A percentile compares a stretch with the other conserved stretches of the same genome.
Conservation (phyloP, 2,888 invertebrate genomes). For the Epirrhoe tristata region DNA sequence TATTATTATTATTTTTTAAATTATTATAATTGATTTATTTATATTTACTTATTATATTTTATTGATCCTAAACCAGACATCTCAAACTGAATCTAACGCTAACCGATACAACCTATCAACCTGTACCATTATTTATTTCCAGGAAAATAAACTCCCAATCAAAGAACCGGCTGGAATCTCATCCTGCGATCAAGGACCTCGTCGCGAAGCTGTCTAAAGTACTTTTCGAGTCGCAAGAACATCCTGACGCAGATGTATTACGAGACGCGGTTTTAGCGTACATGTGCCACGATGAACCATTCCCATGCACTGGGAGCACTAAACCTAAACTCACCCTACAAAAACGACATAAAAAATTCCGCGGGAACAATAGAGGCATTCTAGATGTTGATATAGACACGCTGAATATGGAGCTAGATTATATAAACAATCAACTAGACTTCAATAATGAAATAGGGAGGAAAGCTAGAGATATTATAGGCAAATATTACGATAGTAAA, state of each 20-base stretch:
- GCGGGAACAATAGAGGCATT: constrained; percentile 56
- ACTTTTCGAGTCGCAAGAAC: constrained; percentile 88
- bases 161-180: constrained; percentile 88
- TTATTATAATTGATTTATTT: too few species aligned
- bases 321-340: constrained; percentile 51
- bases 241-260: constrained; percentile 89
- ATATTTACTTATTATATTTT: too few species aligned
- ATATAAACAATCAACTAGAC: constrained; percentile 76
- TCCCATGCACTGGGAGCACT: constrained; percentile 88
- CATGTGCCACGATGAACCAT: constrained; percentile 92
- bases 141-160: constrained; percentile 86
- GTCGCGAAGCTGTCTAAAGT: constrained; percentile 88
- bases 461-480: constrained; percentile 76
- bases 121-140: constrained; percentile 48
- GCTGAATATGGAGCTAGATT: constrained; percentile 75
- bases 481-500: constrained; percentile 70
- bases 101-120: background rate
- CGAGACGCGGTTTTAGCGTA: constrained; percentile 94
- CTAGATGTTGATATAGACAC: constrained; percentile 75
- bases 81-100: too few species aligned
- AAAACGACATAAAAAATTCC: constrained; percentile 54
- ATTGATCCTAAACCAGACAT: too few species aligned
- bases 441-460: constrained; percentile 77
- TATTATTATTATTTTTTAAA: too few species aligned
- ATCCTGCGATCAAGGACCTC: constrained; percentile 90